phyloP scores from a whole-genome alignment of 2,113 vertebrate species.

The Dicentrarchus labrax region DNA sequence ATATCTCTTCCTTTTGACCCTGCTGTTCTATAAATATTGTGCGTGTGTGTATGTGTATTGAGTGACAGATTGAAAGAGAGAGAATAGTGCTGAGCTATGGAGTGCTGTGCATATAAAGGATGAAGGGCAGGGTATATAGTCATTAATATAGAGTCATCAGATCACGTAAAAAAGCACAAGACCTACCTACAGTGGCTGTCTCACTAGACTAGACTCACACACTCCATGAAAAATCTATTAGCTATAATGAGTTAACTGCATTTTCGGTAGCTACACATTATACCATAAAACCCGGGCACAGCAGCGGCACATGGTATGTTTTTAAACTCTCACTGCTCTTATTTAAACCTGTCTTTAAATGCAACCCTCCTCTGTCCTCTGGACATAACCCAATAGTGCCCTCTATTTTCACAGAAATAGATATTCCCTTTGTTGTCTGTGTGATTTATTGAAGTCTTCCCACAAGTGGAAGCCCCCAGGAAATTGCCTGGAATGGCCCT shows the following conservation, averaged over 20 bases:
- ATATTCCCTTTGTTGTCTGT: conserved; percentile 87
- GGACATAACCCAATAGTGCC: conserved; percentile 80
- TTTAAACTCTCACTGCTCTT: conserved; percentile 63
- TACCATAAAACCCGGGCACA: conserved; percentile 19
- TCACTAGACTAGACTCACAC: conserved; percentile 18
- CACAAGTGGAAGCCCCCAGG: conserved; percentile 86
- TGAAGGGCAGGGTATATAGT: conserved; percentile 48
- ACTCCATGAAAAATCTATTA: conserved; percentile 62
- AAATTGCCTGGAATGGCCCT: conserved; percentile 88
- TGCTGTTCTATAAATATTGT: conserved; percentile 79
- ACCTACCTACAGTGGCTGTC: conserved; percentile 44
- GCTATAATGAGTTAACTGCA: conserved; percentile 59
- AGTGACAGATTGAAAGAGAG: conserved; percentile 49
- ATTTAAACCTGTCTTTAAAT: conserved; percentile 77
- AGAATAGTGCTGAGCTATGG: conserved; percentile 54
- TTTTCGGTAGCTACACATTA: conserved; percentile 60
- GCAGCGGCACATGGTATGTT: conserved; percentile 15
- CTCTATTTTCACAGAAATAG: conserved; percentile 84
- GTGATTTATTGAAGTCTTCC: conserved; percentile 89
- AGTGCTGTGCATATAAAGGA: conserved; percentile 54
- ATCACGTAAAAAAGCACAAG: conserved; percentile 28
- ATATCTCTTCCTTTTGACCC: conserved; percentile 69
- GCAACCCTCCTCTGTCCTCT: conserved; percentile 60
- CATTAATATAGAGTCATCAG: conserved; percentile 47
- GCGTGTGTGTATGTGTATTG: conserved; percentile 59